These are phyloP conservation scores for Teinopalpus imperialis DNA, from an alignment of 2,888 invertebrate genomes.

Conservation along the genomic window DNA sequence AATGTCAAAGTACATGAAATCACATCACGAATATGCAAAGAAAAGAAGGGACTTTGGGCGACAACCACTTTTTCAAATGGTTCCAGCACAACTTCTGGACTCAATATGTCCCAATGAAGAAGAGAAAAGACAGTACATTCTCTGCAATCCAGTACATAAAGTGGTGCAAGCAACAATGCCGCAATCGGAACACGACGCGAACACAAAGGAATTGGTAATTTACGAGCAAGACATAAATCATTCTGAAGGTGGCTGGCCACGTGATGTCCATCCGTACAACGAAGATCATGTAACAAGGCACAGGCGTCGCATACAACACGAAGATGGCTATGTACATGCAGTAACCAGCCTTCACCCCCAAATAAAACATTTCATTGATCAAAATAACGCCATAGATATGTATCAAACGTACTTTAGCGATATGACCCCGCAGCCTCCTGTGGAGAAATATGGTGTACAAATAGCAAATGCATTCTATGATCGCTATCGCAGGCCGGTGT, in stretches of 20 bases:
- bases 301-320: slow-evolving; percentile 90
- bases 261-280: slow-evolving; percentile 84
- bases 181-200: slow-evolving; percentile 78
- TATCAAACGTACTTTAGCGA: slow-evolving; percentile 88
- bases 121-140: slow-evolving; percentile 65
- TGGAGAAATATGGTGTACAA: slow-evolving; percentile 80
- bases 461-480: slow-evolving; percentile 87
- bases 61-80: slow-evolving; percentile 69
- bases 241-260: slow-evolving; percentile 92
- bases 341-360: slow-evolving; percentile 79
- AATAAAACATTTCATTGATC: slow-evolving; percentile 85
- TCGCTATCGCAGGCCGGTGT: slow-evolving; percentile 69
- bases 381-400: slow-evolving; percentile 91
- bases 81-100: slow-evolving; percentile 63
- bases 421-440: slow-evolving; percentile 70
- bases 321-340: slow-evolving; percentile 87
- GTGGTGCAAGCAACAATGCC: slow-evolving; percentile 69
- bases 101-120: slow-evolving; percentile 60
- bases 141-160: slow-evolving; percentile 76
- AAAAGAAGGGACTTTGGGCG: slow-evolving; percentile 73
- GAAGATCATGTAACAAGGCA: slow-evolving; percentile 88
- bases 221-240: slow-evolving; percentile 86
- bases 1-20: slow-evolving; percentile 53
- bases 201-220: slow-evolving; percentile 83
- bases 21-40: slow-evolving; percentile 72